Evolutionary conservation across 2,888 invertebrate species (phyloP), one percentile per base, ranked within the genome.

Genomic region (Artemia sp.): DNA sequence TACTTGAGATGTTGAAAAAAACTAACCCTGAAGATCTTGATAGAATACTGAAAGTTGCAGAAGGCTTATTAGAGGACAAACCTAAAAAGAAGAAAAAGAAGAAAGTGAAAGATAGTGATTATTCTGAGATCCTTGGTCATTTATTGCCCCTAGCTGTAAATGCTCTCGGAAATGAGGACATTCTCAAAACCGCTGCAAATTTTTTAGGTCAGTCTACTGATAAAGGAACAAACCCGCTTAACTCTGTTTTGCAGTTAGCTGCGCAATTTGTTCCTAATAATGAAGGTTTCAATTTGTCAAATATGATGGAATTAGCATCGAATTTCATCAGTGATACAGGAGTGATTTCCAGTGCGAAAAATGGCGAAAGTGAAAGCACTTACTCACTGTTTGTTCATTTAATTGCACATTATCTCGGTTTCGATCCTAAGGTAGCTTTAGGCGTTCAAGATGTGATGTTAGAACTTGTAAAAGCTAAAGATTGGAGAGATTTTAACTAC

Each of bases 1-100:
- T 58, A 19, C 24, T 19, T 58, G 64, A 58, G 24, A 58, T 58
- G 64, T 58, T 58, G 11, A 58, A 58, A 24, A 58, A 58, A 19
- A 10, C 64, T 24, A 58, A 58, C 64, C 64, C 64, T 19, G 64
- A 58, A 58, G 64, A 58, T 58, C 64, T 58, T 24, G 14, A 58
- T 8, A 58, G 24, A 24, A 8, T 58, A 24, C 9, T 58, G n/a
- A 24, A 10, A 58, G 64, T 24, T 24, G 64, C 64, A 19, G 64
- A 58, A 58, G 64, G 64, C 24, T 19, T 58, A 24, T 24, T 58
- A 2, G 64, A 24, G n/a, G 64, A 58, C 11, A 58, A 58, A 24
- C 64, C 64, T n/a, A 58, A 58, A 24, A 58, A 58, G 64, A 58
- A n/a, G 64, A 58, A 58, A 58, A n/a, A n/a, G 8, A 58, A 58